Base-by-base conservation (phyloP, 2,888 invertebrate species). In the Limnephilus auricula region DNA sequence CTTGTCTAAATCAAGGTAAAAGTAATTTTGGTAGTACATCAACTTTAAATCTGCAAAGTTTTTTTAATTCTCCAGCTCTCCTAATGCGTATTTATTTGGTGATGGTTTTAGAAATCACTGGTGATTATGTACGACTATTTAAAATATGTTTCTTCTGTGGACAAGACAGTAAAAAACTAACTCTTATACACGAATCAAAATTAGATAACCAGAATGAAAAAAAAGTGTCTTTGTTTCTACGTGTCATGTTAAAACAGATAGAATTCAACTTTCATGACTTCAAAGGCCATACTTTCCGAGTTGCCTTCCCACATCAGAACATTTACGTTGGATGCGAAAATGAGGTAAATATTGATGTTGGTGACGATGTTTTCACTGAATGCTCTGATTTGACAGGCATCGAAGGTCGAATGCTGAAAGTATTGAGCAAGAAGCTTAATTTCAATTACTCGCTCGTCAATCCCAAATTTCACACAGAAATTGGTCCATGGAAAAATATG, bases 81-180 rank as follows among this genome's bases (percentile, higher is more conserved):
- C 65, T 90, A 12, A 34, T 79, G 37, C 37, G 32, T 37, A 40
- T 85, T n/a, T 87, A 89, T 79, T 30, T 90, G 15, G 83, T 92
- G 31, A 92, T 92, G 85, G 79, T 91, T 34, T 37, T 93, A 84
- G 83, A 92, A 80, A 89, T 92, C 10, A 79, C 90, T n/a, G 82
- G 90, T 4, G 37, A 40, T 2, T 50, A 34, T 25, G 37, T 92
- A 34, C 79, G 85, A 65, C 65, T 93, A 13, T 92, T 89, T 89
- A 89, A 91, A 32, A 89, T 92, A 31, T 93, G 93, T 90, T 92
- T 50, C 79, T 93, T 89, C 79, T 93, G 93, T 34, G 92, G 92
- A 3, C 31, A 32, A 83, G 13, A 45, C 15, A 90, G 90, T 25
- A 37, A 84, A 89, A 92, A 91, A 87, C 80, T 93, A 32, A 89